Conservation (phyloP, 2,888 invertebrate genomes). For the Isotomurus palustris region DNA sequence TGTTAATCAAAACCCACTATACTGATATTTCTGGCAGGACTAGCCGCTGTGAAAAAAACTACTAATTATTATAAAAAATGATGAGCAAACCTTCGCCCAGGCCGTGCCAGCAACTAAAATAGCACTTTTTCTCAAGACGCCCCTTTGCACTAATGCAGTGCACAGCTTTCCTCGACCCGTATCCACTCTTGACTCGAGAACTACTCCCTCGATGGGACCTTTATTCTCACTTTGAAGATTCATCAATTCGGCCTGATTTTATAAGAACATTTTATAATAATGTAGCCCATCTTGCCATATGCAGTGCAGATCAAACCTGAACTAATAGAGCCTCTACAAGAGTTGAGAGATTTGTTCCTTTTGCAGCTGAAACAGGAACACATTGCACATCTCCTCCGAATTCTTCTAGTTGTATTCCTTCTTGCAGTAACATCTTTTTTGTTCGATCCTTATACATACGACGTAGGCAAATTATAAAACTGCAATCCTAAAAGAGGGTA, state of each 20-base stretch:
- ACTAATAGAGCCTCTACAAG: slow-evolving; percentile 75
- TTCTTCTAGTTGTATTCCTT: slow-evolving; percentile 78
- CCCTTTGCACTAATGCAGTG: slow-evolving; percentile 77
- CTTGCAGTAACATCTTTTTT: slow-evolving; percentile 67
- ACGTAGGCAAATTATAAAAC: slow-evolving; percentile 42
- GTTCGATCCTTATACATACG: slow-evolving; percentile 76
- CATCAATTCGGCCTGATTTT: slow-evolving; percentile 73
- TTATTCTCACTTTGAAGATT: slow-evolving; percentile 76
- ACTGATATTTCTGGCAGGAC: neutral
- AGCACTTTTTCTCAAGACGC: slow-evolving; percentile 72
- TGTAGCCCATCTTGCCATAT: neutral
- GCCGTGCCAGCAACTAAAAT: slow-evolving; percentile 76
- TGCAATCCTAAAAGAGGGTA: no score
- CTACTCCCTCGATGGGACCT: slow-evolving; percentile 81
- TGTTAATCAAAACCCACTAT: no score
- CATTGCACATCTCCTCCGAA: slow-evolving; percentile 88
- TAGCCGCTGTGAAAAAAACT: neutral
- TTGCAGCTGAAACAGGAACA: slow-evolving; percentile 85
- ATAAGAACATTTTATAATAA: neutral
- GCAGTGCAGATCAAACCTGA: slow-evolving; percentile 48
- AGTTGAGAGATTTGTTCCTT: slow-evolving; percentile 68
- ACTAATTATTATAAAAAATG: neutral
- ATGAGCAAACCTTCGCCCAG: slow-evolving; percentile 67
- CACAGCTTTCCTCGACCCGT: slow-evolving; percentile 70
- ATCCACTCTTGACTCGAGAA: slow-evolving; percentile 78